Base-by-base conservation (phyloP, 2,113 vertebrate species). In the Siphamia tubifer region DNA sequence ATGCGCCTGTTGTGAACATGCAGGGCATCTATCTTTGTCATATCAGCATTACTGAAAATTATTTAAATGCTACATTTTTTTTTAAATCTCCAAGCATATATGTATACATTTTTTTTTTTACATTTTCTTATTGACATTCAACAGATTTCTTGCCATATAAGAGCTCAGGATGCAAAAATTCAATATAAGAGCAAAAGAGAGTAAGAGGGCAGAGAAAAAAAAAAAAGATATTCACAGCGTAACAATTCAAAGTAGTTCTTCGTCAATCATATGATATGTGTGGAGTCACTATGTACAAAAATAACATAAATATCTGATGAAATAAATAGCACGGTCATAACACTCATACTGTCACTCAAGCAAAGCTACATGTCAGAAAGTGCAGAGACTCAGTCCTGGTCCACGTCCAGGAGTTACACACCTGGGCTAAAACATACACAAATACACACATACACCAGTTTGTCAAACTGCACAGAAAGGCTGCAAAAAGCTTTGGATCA, bases 1-100 rank as follows among this genome's bases (percentile, higher is more conserved):
- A 92, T 92, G 90, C 92, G 88, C 79, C 62, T 83, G 77, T 49
- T 83, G 81, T 83, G 85, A 82, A 72, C 88, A 84, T 92, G 88
- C 87, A 89, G 63, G 77, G 87, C 72, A 81, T 70, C 64, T 69
- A 77, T 81, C 76, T 82, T 82, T 69, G 81, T 78, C 70, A 88
- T 72, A 82, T 70, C 55, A 78, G 74, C 70, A 71, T 68, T 43
- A 83, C 68, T n/a, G 21, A 32, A 71, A 74, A 79, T 72, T 77
- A 74, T 85, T 78, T 54, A 90, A 90, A 89, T 93, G 92, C 93
- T 93, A 93, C 93, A 92, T 93, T 82, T 90, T 72, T 58, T 86
- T 68, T n/a, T n/a, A n/a, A 12, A 48, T 69, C 61, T 82, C 5
- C 69, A 61, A 77, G 74, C 63, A 77, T 43, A 36, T 65, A 15